Conservation (phyloP, 1,140 invertebrate species). For the Ectropis grisescens region DNA sequence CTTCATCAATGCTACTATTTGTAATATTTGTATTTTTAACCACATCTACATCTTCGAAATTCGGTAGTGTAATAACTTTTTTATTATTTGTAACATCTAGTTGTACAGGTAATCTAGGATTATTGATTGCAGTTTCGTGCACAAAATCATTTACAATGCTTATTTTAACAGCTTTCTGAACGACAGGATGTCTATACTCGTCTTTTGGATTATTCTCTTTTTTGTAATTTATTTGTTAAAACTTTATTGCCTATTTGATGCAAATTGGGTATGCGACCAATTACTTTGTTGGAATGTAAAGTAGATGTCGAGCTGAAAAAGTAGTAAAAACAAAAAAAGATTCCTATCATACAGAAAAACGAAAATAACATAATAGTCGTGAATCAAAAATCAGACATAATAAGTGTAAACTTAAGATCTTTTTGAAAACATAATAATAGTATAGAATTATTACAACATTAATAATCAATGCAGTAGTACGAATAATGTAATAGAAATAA, state of each 20-base stretch:
- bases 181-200: conserved; percentile 21
- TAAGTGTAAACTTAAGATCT: too few relatives aligned
- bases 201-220: conserved; percentile 26
- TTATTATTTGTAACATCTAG: conserved; percentile 40
- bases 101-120: conserved; percentile 31
- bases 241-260: conserved; percentile 6
- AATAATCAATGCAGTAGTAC: neutral
- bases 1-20: neutral
- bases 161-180: conserved; percentile 9
- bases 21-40: too few relatives aligned
- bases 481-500: conserved; percentile 10
- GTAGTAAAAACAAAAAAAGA: neutral
- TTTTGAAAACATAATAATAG: too few relatives aligned
- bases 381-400: too few relatives aligned
- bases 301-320: conserved; percentile 30
- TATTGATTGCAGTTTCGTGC: conserved; percentile 16
- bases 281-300: conserved; percentile 41
- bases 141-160: conserved; percentile 34
- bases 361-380: too few relatives aligned
- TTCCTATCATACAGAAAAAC: conserved; percentile 1
- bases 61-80: conserved; percentile 32
- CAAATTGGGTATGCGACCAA: conserved; percentile 10
- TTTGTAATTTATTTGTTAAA: conserved; percentile 12
- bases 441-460: too few relatives aligned
- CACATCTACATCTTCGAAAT: too few relatives aligned